Base-by-base conservation (phyloP, 2,113 vertebrate species). In the Pantherophis guttatus region DNA sequence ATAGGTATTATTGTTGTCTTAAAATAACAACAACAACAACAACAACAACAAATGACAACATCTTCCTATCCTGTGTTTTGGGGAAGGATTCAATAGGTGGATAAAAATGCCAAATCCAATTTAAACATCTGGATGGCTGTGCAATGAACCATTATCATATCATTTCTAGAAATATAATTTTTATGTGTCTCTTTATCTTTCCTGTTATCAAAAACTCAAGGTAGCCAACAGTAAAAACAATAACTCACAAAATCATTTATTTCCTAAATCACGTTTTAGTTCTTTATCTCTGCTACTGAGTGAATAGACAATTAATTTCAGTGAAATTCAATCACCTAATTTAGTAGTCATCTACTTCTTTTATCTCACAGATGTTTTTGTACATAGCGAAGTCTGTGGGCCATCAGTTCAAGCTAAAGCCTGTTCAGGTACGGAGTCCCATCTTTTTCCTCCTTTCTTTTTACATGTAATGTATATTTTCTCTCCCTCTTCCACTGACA, bases 341-440 rank as follows among this genome's bases (percentile, higher is more conserved):
- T 62, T 33, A 44, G n/a, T 8, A 62, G 6, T 85, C 26, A 52
- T 23, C 19, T 2, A 17, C 50, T 87, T 93, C 89, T 81, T 92
- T 21, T 96, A 86, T 39, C 50, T 62, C 55, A 59, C 85, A 97
- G 97, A 96, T 95, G 91, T 96, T 96, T 54, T 89, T 96, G 55
- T 95, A 96, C 0, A 94, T 96, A 91, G 96, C 96, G 0, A 96
- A 97, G 95, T 95, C 93, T 87, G 96, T 97, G 94, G 96, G 96
- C 91, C 90, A 87, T 53, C 93, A 94, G 59, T 96, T 94, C 90
- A 94, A 95, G 52, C 94, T 97, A 91, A 95, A 96, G 53, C 94
- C 96, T 13, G 88, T 97, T 92, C 96, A 97, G 96, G 97, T 97
- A 89, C 95, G 93, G 85, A 81, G 13, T 13, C 17, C 0, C 0